These are phyloP conservation scores for Catharus minimus DNA, from an alignment of 2,113 vertebrate species.

Conservation along the genomic window DNA sequence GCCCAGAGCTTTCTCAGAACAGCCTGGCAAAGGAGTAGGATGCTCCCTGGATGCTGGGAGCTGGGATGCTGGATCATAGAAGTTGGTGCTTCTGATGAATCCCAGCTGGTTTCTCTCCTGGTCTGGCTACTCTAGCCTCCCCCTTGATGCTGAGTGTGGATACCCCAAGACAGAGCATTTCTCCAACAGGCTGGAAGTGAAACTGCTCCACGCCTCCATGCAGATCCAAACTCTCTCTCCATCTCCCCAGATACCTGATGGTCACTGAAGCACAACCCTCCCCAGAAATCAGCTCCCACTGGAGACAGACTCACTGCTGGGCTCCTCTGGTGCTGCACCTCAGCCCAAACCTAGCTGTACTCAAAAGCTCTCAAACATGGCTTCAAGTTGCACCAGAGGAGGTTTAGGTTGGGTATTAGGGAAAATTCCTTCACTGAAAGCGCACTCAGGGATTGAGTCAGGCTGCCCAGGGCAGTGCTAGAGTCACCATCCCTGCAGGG, in stretches of 20 bases:
- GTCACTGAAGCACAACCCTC: background rate
- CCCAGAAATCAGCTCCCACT: background rate
- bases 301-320: background rate
- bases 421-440: background rate
- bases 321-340: background rate
- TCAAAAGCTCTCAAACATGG: background rate
- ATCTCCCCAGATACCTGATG: background rate
- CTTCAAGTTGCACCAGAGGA: background rate
- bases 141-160: background rate
- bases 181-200: background rate
- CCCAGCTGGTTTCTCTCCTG: background rate
- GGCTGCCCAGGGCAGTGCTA: background rate
- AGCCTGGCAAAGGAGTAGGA: background rate
- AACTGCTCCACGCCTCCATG: background rate
- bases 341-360: background rate
- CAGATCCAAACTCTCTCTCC: background rate
- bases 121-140: background rate
- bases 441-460: background rate
- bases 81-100: slow-evolving; percentile 2
- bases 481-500: background rate
- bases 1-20: background rate
- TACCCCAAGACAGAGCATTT: background rate
- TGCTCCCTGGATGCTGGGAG: background rate
- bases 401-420: background rate
- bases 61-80: background rate